Evolutionary conservation across 2,888 invertebrate species (phyloP).

Genomic region (Mamestra brassicae): DNA sequence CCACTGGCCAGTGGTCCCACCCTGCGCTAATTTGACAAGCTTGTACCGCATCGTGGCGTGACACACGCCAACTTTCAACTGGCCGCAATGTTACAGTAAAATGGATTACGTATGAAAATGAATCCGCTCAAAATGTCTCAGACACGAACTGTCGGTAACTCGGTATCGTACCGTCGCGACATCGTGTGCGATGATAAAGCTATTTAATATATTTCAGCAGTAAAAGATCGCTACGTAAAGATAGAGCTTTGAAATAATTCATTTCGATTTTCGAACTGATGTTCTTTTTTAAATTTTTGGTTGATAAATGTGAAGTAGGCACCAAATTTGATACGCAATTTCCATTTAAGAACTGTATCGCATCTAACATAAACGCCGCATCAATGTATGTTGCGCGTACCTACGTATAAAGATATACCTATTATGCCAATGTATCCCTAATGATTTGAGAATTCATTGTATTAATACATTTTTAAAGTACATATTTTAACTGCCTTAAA

Average conservation of each 20-base stretch:
- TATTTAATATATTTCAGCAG: constrained; percentile 47
- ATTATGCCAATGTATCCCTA: too few species aligned
- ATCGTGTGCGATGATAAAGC: constrained; percentile 48
- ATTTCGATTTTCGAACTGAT: constrained; percentile 1
- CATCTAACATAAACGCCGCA: too few species aligned
- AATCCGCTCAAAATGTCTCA: constrained; percentile 57
- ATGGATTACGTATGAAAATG: constrained; percentile 67
- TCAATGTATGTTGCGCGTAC: too few species aligned
- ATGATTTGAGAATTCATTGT: too few species aligned
- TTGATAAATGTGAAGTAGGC: background rate
- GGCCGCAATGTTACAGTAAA: constrained; percentile 62
- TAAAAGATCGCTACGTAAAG: constrained; percentile 22
- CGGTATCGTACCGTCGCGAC: constrained; percentile 33
- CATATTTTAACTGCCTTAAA: constrained; percentile 3
- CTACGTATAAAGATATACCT: too few species aligned
- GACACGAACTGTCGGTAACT: constrained; percentile 53
- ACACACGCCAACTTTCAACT: constrained; percentile 75
- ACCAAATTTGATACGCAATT: background rate
- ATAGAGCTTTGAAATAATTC: constrained; percentile 8
- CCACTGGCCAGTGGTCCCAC: constrained; percentile 69
- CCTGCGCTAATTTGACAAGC: constrained; percentile 74
- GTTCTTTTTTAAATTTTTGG: background rate
- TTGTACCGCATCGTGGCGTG: constrained; percentile 78
- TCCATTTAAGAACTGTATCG: background rate
- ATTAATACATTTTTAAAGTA: too few species aligned